Base-by-base conservation (phyloP, 2,888 invertebrate species). In the Laothoe populi region DNA sequence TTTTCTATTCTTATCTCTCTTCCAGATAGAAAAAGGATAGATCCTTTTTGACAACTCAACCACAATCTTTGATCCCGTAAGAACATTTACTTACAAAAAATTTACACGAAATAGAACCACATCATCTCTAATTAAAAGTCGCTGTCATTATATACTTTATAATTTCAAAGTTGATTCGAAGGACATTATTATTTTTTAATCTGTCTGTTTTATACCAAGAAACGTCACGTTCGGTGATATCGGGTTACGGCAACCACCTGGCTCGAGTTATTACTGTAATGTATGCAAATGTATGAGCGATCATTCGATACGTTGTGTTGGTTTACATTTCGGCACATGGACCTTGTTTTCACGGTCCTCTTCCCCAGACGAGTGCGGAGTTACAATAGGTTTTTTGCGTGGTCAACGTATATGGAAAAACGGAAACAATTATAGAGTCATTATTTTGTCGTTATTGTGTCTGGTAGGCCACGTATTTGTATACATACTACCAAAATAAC, bases 221-320 rank as follows among this genome's bases (percentile, higher is more conserved):
- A 44, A 58, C 44, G 57, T 57, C 10, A 46, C 82, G 80, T 82
- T 82, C 79, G 79, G 73, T 75, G 64, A 67, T 88, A 87, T 91
- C 87, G 78, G 68, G 75, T 91, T 89, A 82, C 90, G 70, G 44
- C 66, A 75, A 71, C 86, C 90, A 90, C 86, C 87, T 89, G 90
- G 81, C 69, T 70, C 67, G 68, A 74, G 70, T 74, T 71, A 71
- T 64, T 53, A 62, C 66, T 60, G 57, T 68, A 75, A 77, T 70
- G 68, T 79, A 84, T 82, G 77, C 69, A 71, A 81, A 86, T 83
- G 73, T 77, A 78, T 72, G 66, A 11, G n/a, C 38, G 48, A 60
- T 24, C 40, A 60, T 69, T 31, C 31, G 42, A 44, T 62, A 35
- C 53, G 59, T 61, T 35, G 63, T 70, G 67, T 72, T 62, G 62